Evolutionary conservation across 2,888 invertebrate species (phyloP), one percentile per base, ranked within the genome.

Genomic region (Sphaerophoria rueppellii): DNA sequence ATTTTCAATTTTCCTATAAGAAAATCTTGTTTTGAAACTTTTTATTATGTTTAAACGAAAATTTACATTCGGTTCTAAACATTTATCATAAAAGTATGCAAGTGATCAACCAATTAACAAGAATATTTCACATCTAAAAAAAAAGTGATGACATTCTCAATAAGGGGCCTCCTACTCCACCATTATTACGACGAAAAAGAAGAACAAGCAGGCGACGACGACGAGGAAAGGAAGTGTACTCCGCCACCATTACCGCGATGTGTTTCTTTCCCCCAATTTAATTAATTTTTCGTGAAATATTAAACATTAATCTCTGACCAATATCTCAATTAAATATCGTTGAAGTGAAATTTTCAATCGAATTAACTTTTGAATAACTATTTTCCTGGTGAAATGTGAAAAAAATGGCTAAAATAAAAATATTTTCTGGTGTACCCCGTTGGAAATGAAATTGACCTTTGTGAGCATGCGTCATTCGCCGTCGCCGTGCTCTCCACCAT

Each of bases 361-460:
- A 9, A 32, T 16, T 34, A 55, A 58, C 67, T 24, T 50, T 37
- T 37, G 32, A 61, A 43, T 24, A 55, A 63, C 6, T 34, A 54
- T 32, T 58, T 58, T 58, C 58, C 37, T 40, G 11, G 12, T 60
- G 43, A 81, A 80, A 85, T 72, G 71, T 76, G 72, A 80, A 81
- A 24, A 24, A 76, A 81, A 85, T 85, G 85, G 72, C 61, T 76
- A 81, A 85, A 85, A 81, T 81, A 76, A 85, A 85, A 73, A 76
- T 76, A 85, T 81, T 63, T 73, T 75, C 76, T 85, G 85, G 81
- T 85, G 81, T 85, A 81, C 85, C 85, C 85, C 85, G 72, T 77
- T 85, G 76, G 85, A 77, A 85, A 85, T 85, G 69, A 81, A 85
- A 85, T 85, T 85, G 81, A 85, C 85, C 85, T 85, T 85, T 85